Percentiles rank a stretch among this genome's conserved stretches.
These are phyloP conservation scores for Pinna nobilis DNA, from an alignment of 1,140 invertebrate species.

Conservation along the genomic window DNA sequence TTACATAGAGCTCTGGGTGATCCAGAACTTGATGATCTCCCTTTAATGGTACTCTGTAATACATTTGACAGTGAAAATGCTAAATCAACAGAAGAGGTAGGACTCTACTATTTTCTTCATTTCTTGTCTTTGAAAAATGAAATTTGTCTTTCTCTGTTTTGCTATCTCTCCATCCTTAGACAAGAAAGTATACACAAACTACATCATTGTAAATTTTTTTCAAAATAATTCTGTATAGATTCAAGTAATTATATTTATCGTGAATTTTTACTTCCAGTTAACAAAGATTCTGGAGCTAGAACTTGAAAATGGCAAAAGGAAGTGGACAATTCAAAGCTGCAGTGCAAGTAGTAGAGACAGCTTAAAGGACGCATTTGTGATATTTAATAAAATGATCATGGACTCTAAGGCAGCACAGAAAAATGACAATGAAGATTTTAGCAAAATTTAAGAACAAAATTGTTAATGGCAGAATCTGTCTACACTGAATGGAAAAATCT, in stretches of 20 bases:
- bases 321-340: constrained; percentile 58
- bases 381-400: constrained; percentile 56
- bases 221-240: not conserved
- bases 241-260: not conserved
- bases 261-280: constrained; percentile 39
- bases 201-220: not conserved
- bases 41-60: constrained; percentile 62
- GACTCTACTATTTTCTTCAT: not conserved
- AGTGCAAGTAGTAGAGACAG: constrained; percentile 49
- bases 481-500: too few species aligned
- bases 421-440: constrained; percentile 20
- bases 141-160: not conserved
- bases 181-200: not conserved
- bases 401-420: constrained; percentile 28
- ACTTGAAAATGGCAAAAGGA: constrained; percentile 36
- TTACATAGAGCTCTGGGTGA: constrained; percentile 61
- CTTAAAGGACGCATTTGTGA: constrained; percentile 50
- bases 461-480: too few species aligned
- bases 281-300: constrained; percentile 53
- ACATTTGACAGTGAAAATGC: constrained; percentile 59
- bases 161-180: not conserved
- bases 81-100: constrained; percentile 57
- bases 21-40: constrained; percentile 60
- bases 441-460: constrained; percentile 21
- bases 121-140: not conserved